Conservation (phyloP, 2,888 invertebrate species). For the Anthophora plumipes region DNA sequence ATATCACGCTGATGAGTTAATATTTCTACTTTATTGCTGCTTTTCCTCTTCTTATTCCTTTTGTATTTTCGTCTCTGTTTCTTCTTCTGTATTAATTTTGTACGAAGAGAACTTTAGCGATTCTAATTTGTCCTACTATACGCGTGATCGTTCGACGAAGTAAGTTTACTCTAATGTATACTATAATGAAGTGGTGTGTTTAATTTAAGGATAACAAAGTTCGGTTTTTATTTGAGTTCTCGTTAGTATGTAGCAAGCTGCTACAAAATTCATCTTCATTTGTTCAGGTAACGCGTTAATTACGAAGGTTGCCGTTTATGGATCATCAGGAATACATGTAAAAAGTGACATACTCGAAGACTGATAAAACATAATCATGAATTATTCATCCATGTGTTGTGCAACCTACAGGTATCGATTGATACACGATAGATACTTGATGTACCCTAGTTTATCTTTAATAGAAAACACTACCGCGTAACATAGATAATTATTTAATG, state of each 20-base stretch:
- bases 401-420: background rate
- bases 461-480: background rate
- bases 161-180: too few species aligned
- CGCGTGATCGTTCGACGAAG: too few species aligned
- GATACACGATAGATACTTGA: background rate
- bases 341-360: constrained; percentile 3
- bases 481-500: background rate
- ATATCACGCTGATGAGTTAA: background rate
- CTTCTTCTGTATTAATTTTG: too few species aligned
- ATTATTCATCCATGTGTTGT: constrained; percentile 9
- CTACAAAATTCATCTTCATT: background rate
- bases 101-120: too few species aligned
- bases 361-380: constrained; percentile 11
- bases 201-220: background rate
- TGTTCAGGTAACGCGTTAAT: constrained; percentile 12
- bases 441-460: constrained; percentile 4
- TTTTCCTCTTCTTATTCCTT: too few species aligned
- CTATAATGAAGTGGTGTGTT: background rate
- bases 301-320: constrained; percentile 4
- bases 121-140: background rate
- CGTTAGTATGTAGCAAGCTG: background rate
- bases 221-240: too few species aligned
- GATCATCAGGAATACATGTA: background rate
- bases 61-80: too few species aligned
- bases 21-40: background rate